A percentile compares a stretch with the other conserved stretches of the same genome.
phyloP scores from a whole-genome alignment of 2,797 vertebrate species.

The Falco novaeseelandiae region DNA sequence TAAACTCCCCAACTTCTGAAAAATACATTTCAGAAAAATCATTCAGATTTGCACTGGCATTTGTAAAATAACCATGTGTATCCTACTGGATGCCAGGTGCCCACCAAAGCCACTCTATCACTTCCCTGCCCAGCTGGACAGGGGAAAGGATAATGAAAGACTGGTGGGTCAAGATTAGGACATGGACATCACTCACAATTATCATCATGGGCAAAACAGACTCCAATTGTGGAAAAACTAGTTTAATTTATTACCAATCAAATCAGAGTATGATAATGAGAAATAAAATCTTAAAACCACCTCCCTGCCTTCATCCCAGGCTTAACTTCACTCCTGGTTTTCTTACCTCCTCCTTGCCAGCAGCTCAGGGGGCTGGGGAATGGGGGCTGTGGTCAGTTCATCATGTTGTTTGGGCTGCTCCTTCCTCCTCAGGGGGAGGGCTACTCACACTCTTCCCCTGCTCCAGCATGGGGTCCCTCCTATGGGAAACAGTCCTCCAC shows the following conservation, averaged over 20 bases:
- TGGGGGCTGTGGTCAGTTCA: not conserved
- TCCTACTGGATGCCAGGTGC: not conserved
- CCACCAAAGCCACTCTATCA: not conserved
- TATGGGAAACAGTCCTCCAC: not conserved
- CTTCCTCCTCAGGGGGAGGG: not conserved
- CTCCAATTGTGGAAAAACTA: not conserved
- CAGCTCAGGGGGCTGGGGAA: accelerated
- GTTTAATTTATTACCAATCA: not conserved
- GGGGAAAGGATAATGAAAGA: not conserved
- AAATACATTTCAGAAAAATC: not conserved
- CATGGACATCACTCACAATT: not conserved
- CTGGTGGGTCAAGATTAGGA: not conserved
- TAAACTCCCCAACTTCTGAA: not conserved
- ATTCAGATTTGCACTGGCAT: not conserved
- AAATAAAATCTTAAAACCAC: not conserved
- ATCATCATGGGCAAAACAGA: accelerated
- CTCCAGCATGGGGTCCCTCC: not conserved
- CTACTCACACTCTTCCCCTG: accelerated
- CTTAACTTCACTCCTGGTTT: not conserved
- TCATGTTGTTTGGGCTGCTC: accelerated
- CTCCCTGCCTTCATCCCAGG: not conserved
- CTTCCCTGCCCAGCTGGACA: not conserved
- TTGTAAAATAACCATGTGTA: not conserved
- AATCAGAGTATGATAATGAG: not conserved
- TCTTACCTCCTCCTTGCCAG: not conserved